Conservation (phyloP, 2,888 invertebrate species). For the Nasonia oneida region DNA sequence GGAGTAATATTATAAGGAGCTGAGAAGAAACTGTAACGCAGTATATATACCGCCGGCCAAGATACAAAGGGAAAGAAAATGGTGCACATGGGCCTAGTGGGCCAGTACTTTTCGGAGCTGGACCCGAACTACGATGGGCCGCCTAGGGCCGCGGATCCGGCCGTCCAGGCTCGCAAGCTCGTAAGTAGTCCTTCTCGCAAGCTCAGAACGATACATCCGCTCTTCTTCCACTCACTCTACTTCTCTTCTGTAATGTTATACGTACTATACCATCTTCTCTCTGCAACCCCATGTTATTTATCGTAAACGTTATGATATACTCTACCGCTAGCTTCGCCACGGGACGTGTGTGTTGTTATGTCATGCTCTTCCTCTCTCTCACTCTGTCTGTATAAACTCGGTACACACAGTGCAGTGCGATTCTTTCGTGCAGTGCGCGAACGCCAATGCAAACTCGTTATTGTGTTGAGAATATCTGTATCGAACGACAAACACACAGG, state of each 20-base stretch:
- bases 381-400: background rate
- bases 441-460: too few relatives aligned
- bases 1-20: background rate
- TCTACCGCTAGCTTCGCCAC: background rate
- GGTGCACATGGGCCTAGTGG: constrained; percentile 68
- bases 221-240: constrained; percentile 13
- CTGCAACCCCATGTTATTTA: background rate
- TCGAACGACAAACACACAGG: background rate
- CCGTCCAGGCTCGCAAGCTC: constrained; percentile 67
- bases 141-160: constrained; percentile 66
- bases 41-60: background rate
- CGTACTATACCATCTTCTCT: background rate
- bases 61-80: constrained; percentile 48
- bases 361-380: background rate
- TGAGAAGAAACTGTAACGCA: too few relatives aligned
- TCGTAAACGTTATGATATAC: background rate
- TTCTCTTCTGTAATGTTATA: background rate
- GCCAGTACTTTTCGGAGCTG: constrained; percentile 69
- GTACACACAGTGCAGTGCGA: background rate
- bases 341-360: background rate
- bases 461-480: too few relatives aligned
- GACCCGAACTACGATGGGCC: constrained; percentile 68
- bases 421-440: background rate
- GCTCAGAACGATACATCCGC: constrained; percentile 5
- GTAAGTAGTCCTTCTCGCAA: constrained; percentile 65